Conservation (phyloP, 2,797 vertebrate species). For the Thamnophis elegans region DNA sequence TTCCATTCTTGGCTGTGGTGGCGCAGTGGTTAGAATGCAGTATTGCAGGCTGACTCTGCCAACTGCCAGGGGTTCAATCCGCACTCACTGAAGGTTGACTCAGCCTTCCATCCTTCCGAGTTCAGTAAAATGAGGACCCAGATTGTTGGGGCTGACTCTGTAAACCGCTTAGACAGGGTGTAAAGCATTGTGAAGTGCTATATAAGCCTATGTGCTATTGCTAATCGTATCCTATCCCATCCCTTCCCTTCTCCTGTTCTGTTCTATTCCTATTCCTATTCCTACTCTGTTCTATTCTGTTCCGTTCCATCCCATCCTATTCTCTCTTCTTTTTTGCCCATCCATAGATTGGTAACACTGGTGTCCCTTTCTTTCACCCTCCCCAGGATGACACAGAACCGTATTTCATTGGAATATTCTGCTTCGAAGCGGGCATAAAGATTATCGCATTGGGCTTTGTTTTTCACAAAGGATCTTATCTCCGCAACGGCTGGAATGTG, state of each 20-base stretch:
- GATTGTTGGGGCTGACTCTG: neutral
- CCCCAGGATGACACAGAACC: slow-evolving; percentile 92
- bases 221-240: too few species aligned
- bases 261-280: too few species aligned
- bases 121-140: neutral
- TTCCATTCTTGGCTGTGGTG: neutral
- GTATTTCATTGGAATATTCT: slow-evolving; percentile 98
- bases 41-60: neutral
- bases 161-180: too few species aligned
- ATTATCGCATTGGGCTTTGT: slow-evolving; percentile 94
- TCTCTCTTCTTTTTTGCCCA: neutral
- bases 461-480: slow-evolving; percentile 95
- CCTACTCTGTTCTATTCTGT: too few species aligned
- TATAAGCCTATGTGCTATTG: neutral
- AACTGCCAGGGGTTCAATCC: neutral
- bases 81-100: neutral
- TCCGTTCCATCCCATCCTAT: too few species aligned
- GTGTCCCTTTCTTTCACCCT: slow-evolving; percentile 12
- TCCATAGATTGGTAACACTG: neutral
- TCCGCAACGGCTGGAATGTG: slow-evolving; percentile 93
- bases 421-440: slow-evolving; percentile 97
- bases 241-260: too few species aligned
- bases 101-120: neutral
- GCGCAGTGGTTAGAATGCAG: neutral
- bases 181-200: neutral